Evolutionary conservation across 1,140 invertebrate species (phyloP), one percentile per base, ranked within the genome.

Genomic region (Chelonus insularis): DNA sequence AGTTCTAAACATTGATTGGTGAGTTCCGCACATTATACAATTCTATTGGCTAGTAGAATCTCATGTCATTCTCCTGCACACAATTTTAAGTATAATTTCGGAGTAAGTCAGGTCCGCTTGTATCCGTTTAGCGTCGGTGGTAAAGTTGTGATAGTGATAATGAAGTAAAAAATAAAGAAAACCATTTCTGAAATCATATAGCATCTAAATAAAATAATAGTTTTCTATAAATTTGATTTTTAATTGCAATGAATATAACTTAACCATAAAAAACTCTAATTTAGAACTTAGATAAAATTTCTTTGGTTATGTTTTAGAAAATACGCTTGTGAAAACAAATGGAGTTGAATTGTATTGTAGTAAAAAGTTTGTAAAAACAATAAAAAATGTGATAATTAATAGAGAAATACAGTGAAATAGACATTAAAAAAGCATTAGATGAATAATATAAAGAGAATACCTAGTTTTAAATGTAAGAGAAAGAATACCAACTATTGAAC

Each of bases 231-330:
- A 23, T 48, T 23, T 16, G n/a, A 20, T 21, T 20, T 55, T 55
- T 16, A 23, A 12, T 55, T 21, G 6, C 29, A 39, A 32, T 36
- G 5, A 37, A 8, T 39, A 23, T 8, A 39, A 16, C 16, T n/a
- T 43, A 9, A 43, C 14, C 14, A 7, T 43, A 43, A 43, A 18
- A 16, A 43, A 43, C 5, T 2, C 41, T 43, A 43, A 18, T 43
- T 16, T 43, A 43, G 12, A 16, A 43, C 12, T n/a, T 1, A 36
- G 43, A 23, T 43, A 57, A 57, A 57, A 43, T 39, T 8, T 4
- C 39, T 12, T 57, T 57, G 55, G 55, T 57, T 57, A 57, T 45
- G 55, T 57, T 45, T 21, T 16, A 25, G 16, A 20, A 57, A 23
- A 43, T 57, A 43, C 11, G 39, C 25, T 12, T 39, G 52, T 56